phyloP scores from a whole-genome alignment of 2,797 vertebrate genomes.

The Pyrocephalus nanus region DNA sequence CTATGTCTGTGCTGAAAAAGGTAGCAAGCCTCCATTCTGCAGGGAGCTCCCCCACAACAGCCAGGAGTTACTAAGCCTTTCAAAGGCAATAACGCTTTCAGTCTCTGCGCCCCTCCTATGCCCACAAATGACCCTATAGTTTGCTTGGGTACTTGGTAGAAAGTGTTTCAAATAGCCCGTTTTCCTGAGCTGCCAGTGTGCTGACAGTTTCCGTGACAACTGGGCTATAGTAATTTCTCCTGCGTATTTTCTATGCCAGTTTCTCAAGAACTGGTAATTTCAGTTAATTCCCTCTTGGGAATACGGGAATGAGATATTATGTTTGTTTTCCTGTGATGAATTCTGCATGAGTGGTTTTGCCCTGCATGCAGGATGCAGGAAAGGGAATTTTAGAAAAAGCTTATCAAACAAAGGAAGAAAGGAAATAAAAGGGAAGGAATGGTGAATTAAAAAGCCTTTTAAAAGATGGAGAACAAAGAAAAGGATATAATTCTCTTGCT shows the following conservation, averaged over 20 bases:
- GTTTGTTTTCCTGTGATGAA: constrained; percentile 43
- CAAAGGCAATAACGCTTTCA: not conserved
- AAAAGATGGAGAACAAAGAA: not conserved
- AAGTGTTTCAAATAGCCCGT: constrained; percentile 36
- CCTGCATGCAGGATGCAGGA: not conserved
- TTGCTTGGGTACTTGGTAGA: constrained; percentile 21
- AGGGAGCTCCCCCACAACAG: not conserved
- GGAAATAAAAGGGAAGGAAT: not conserved
- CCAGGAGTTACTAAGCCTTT: not conserved
- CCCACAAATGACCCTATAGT: not conserved
- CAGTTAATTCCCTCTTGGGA: constrained; percentile 39
- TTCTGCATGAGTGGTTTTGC: constrained; percentile 6
- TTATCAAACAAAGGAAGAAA: not conserved
- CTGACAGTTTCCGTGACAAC: constrained; percentile 48
- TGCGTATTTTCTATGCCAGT: not conserved
- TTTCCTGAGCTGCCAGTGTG: constrained; percentile 19
- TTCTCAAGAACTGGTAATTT: constrained; percentile 51
- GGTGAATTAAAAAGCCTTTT: not conserved
- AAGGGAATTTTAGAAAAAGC: constrained; percentile 1
- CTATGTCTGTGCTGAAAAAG: not conserved
- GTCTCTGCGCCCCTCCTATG: not conserved
- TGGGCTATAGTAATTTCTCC: not conserved
- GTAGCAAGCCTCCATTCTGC: not conserved
- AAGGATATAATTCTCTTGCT: not conserved
- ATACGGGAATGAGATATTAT: constrained; percentile 6